Evolutionary conservation across 2,113 vertebrate species (phyloP), one percentile per base, ranked within the genome.

Genomic region (Trinectes maculatus): DNA sequence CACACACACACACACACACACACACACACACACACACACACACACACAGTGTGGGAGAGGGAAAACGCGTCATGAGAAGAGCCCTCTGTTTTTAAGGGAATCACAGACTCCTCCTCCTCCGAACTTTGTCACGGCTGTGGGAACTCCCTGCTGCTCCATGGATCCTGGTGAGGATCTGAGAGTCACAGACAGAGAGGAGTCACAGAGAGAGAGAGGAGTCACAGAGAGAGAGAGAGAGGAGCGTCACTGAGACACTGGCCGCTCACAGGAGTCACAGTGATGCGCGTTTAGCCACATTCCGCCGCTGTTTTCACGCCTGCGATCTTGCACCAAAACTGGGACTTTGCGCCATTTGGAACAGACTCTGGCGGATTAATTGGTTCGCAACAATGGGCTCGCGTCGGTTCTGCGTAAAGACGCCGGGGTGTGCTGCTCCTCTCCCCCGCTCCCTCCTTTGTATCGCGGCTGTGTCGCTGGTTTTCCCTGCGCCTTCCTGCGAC

Each of bases 31-130:
- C n/a, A n/a, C n/a, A n/a, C n/a, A n/a, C n/a, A n/a, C n/a, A n/a
- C n/a, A n/a, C n/a, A n/a, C n/a, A n/a, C n/a, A n/a, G n/a, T n/a
- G n/a, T n/a, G n/a, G n/a, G n/a, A n/a, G n/a, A n/a, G n/a, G n/a
- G n/a, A n/a, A n/a, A n/a, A n/a, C n/a, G n/a, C n/a, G n/a, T 40
- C 16, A 40, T 40, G 39, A 40, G 39, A 40, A 40, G 39, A 40
- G 4, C 39, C 16, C 39, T 40, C 16, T 72, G 62, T 55, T 71
- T 81, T 40, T 21, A 0, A 62, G 83, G 88, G 89, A 89, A 90
- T 78, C 86, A 84, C 84, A 69, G 61, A 84, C 93, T 82, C 92
- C 93, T 79, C 91, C 91, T 82, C 84, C 36, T 46, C 77, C 42
- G 65, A 84, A 88, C 74, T 84, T 80, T 77, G 85, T 87, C 79